Conservation (phyloP, 2,113 vertebrate species). For the Struthio camelus region DNA sequence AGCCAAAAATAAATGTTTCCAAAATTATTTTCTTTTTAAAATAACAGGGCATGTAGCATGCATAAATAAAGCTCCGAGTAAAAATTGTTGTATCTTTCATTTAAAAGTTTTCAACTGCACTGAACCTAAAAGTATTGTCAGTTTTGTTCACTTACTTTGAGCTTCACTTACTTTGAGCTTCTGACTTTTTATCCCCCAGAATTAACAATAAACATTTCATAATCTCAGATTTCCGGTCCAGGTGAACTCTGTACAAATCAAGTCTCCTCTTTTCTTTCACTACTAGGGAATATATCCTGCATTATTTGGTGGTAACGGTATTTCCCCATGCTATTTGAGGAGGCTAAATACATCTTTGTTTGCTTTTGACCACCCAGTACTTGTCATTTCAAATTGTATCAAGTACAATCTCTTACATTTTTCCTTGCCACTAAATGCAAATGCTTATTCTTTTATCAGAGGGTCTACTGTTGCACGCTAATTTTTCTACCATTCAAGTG, state of each 20-base stretch:
- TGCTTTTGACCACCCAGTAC: not conserved
- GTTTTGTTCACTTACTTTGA: not conserved
- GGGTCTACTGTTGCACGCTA: not conserved
- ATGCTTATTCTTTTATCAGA: not conserved
- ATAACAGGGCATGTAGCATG: not conserved
- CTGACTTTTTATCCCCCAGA: not conserved
- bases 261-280: not conserved
- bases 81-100: not conserved
- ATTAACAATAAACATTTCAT: not conserved
- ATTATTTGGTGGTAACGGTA: not conserved
- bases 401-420: not conserved
- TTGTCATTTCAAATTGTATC: not conserved
- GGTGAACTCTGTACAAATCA: not conserved
- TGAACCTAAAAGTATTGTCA: not conserved
- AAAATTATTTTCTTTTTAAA: not conserved
- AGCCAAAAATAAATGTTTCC: not conserved
- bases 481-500: not conserved
- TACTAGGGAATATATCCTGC: not conserved
- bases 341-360: not conserved
- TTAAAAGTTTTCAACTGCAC: not conserved
- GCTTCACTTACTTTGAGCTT: not conserved
- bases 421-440: not conserved
- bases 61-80: not conserved
- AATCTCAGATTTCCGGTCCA: not conserved
- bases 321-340: not conserved